These are phyloP conservation scores for Heloderma charlesbogerti DNA, from an alignment of 2,113 vertebrate species.

Conservation along the genomic window DNA sequence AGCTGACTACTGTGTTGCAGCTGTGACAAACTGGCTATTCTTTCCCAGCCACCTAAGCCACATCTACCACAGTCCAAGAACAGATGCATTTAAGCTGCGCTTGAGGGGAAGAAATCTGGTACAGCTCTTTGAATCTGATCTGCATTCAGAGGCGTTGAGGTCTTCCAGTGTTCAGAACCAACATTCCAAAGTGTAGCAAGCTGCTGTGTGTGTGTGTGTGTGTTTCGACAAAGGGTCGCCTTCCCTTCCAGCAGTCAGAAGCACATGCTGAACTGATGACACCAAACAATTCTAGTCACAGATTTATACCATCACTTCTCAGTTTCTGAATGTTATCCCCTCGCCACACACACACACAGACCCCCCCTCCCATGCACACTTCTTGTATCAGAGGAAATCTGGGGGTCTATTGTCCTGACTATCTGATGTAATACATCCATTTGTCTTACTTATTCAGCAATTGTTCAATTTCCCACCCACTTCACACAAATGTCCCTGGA, in stretches of 20 bases:
- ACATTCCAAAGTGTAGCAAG: slow-evolving; percentile 29
- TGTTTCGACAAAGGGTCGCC: slow-evolving; percentile 14
- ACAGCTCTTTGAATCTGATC: slow-evolving; percentile 38
- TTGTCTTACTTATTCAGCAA: slow-evolving; percentile 31
- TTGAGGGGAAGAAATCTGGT: slow-evolving; percentile 35
- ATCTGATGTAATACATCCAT: slow-evolving; percentile 17
- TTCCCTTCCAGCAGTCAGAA: slow-evolving; percentile 40
- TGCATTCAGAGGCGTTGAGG: slow-evolving; percentile 53
- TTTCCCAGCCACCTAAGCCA: slow-evolving; percentile 58
- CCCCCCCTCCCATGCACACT: neutral
- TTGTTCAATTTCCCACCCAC: slow-evolving; percentile 31
- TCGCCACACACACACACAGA: neutral
- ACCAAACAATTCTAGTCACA: neutral
- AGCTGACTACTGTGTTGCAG: slow-evolving; percentile 58
- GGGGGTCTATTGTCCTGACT: neutral
- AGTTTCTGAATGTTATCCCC: neutral
- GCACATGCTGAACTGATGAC: slow-evolving; percentile 33
- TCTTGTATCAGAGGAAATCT: neutral
- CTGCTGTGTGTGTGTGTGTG: neutral
- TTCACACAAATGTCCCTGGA: neutral
- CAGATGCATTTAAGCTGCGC: slow-evolving; percentile 64
- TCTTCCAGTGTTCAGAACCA: slow-evolving; percentile 57
- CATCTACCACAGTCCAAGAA: slow-evolving; percentile 64
- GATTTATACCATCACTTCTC: neutral
- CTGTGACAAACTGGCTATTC: slow-evolving; percentile 60